A percentile compares a stretch with the other conserved stretches of the same genome.
These are phyloP conservation scores for Pogonomyrmex barbatus DNA, from an alignment of 1,140 invertebrate genomes.

Conservation along the genomic window DNA sequence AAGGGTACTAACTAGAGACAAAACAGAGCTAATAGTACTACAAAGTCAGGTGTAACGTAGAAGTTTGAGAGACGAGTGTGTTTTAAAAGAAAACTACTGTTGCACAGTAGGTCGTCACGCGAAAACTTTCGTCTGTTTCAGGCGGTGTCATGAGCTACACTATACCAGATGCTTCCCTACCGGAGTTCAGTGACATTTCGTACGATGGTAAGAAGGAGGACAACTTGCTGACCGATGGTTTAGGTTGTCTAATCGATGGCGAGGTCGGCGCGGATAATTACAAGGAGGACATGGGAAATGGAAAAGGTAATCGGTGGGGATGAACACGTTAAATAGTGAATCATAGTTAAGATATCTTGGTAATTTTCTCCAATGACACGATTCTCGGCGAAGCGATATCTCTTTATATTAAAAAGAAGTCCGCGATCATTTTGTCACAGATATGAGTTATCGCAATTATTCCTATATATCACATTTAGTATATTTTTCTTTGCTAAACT, in stretches of 20 bases:
- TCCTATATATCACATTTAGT: not conserved
- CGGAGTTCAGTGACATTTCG: conserved; percentile 89
- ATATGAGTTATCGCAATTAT: conserved; percentile 2
- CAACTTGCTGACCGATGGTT: conserved; percentile 86
- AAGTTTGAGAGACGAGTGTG: conserved; percentile 49
- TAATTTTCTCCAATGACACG: not conserved
- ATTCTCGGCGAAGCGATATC: not conserved
- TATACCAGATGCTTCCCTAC: conserved; percentile 88
- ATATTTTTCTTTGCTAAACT: not conserved
- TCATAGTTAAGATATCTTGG: conserved; percentile 7
- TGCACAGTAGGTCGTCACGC: conserved; percentile 18
- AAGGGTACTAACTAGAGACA: not conserved
- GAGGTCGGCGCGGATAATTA: conserved; percentile 90
- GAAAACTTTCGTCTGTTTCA: conserved; percentile 79
- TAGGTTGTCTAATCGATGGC: conserved; percentile 91
- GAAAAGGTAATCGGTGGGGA: conserved; percentile 86
- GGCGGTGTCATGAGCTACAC: conserved; percentile 90
- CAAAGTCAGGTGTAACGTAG: conserved; percentile 18
- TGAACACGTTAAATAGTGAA: conserved; percentile 61
- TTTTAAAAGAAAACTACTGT: conserved; percentile 46
- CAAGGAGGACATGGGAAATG: conserved; percentile 87
- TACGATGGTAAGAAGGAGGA: conserved; percentile 90
- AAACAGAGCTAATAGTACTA: conserved; percentile 32
- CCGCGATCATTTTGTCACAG: not conserved
- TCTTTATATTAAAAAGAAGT: not conserved